Evolutionary conservation across 2,888 invertebrate genomes (phyloP).

Genomic region (Malacosoma neustria): DNA sequence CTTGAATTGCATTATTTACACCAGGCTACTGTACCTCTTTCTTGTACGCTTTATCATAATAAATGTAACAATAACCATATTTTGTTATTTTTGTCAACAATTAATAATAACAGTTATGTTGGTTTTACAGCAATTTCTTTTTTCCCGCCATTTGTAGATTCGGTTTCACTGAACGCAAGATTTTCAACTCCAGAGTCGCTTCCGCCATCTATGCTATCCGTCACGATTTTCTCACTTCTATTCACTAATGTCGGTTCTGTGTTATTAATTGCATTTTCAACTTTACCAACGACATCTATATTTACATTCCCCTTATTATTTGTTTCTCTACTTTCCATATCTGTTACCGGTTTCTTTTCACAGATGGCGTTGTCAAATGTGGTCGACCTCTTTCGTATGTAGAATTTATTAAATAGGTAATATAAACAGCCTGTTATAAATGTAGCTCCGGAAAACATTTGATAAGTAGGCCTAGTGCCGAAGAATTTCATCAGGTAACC

Average conservation of each 20-base stretch:
- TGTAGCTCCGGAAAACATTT: constrained; percentile 78
- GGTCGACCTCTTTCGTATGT: constrained; percentile 72
- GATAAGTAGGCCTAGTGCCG: constrained; percentile 82
- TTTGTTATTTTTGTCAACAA: no score
- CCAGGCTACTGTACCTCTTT: no score
- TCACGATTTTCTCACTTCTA: constrained; percentile 27
- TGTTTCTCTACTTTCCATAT: constrained; percentile 44
- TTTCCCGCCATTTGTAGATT: constrained; percentile 27
- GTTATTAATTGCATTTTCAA: constrained; percentile 17
- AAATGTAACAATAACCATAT: no score
- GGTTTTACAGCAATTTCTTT: constrained; percentile 12
- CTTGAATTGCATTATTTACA: no score
- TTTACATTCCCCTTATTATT: constrained; percentile 28
- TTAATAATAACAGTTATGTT: neutral
- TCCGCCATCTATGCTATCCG: constrained; percentile 56
- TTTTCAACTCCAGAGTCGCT: constrained; percentile 66
- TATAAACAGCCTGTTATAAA: constrained; percentile 80
- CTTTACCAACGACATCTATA: constrained; percentile 40
- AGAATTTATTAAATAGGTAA: constrained; percentile 79
- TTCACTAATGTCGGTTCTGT: constrained; percentile 19
- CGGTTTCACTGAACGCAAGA: constrained; percentile 53
- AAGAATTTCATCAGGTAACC: constrained; percentile 83
- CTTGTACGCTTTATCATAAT: no score
- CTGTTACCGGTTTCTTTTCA: constrained; percentile 62
- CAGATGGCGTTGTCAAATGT: constrained; percentile 73